Conservation (phyloP, 2,797 vertebrate species). For the Phrynocephalus vlangalii region DNA sequence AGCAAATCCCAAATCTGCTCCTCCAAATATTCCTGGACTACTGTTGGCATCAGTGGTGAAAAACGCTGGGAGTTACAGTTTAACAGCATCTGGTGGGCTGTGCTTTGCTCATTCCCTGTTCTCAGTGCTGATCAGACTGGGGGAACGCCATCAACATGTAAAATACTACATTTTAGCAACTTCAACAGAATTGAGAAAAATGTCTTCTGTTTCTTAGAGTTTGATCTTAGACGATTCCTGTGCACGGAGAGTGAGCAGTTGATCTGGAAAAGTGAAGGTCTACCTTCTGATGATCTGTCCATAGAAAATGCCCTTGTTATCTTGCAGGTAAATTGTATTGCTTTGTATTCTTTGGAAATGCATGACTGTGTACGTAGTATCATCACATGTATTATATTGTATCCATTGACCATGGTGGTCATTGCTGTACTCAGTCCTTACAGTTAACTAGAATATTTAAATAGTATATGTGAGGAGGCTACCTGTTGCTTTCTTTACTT, state of each 20-base stretch:
- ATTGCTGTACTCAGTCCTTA: background rate
- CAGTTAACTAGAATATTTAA: background rate
- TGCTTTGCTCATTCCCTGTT: too few species aligned
- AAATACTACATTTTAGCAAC: constrained; percentile 8
- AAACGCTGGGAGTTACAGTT: too few species aligned
- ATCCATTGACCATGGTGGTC: background rate
- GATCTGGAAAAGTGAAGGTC: constrained; percentile 97
- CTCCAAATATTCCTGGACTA: too few species aligned
- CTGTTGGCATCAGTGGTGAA: too few species aligned
- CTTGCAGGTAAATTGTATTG: constrained; percentile 86
- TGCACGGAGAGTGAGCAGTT: constrained; percentile 96
- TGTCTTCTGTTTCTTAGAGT: constrained; percentile 80
- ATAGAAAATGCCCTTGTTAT: constrained; percentile 97
- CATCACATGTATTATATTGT: background rate
- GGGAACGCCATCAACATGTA: constrained; percentile 7
- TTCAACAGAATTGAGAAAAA: background rate
- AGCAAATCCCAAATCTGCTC: background rate
- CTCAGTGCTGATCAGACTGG: background rate
- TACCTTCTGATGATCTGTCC: constrained; percentile 97
- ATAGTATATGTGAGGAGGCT: background rate
- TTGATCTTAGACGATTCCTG: constrained; percentile 91
- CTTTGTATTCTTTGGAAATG: constrained; percentile 41
- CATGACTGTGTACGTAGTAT: constrained; percentile 36
- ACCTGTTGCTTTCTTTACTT: background rate
- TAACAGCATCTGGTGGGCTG: too few species aligned